phyloP scores from a whole-genome alignment of 2,888 invertebrate species.

The Coenonympha arcania region DNA sequence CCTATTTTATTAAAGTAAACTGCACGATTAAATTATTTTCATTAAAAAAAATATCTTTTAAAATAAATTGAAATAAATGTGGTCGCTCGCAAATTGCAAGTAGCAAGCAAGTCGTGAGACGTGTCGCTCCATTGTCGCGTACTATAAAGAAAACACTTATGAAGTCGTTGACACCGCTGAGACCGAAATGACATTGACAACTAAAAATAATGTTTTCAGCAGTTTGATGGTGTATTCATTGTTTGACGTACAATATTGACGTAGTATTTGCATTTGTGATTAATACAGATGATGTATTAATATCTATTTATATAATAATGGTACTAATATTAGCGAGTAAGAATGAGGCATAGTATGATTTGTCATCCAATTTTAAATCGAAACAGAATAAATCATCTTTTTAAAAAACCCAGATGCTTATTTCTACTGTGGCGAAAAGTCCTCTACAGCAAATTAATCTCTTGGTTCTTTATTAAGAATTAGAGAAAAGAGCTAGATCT shows the following conservation, averaged over 20 bases:
- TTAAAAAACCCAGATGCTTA: not conserved
- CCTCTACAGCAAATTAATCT: not conserved
- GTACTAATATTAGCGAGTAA: not conserved
- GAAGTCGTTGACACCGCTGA: slow-evolving; percentile 23
- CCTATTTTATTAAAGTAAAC: no score
- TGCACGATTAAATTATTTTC: no score
- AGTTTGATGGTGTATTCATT: slow-evolving; percentile 1
- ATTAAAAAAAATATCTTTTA: no score
- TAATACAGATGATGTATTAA: not conserved
- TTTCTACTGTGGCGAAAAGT: not conserved
- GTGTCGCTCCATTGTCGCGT: not conserved
- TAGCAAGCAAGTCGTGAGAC: no score
- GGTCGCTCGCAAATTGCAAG: no score
- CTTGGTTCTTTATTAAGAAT: no score
- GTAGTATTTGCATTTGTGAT: slow-evolving; percentile 12
- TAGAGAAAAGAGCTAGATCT: no score
- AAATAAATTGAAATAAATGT: no score
- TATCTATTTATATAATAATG: not conserved
- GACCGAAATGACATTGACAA: slow-evolving; percentile 45
- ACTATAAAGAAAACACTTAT: not conserved
- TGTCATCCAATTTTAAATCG: not conserved
- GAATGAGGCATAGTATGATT: not conserved
- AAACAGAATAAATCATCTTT: not conserved
- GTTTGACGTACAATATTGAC: slow-evolving; percentile 14
- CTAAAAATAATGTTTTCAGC: slow-evolving; percentile 43